phyloP scores from a whole-genome alignment of 2,113 vertebrate genomes.

The Spilogale gracilis region DNA sequence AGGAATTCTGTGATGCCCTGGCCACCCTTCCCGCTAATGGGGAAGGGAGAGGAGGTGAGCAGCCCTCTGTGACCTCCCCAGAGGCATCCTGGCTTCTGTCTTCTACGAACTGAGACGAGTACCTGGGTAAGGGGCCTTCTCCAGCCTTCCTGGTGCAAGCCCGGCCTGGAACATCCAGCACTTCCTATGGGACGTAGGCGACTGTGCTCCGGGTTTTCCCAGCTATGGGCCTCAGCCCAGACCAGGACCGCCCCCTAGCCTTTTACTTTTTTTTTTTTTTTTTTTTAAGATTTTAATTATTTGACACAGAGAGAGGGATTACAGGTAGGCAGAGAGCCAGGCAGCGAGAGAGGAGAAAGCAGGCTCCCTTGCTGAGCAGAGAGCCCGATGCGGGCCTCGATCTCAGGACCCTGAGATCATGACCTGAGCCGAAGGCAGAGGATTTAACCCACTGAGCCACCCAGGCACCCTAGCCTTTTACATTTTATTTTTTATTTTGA shows the following conservation, averaged over 20 bases:
- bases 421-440: no score
- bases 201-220: not conserved
- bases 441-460: no score
- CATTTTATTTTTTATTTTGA: not conserved
- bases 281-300: not conserved
- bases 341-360: no score
- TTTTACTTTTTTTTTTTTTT: not conserved
- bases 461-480: not conserved
- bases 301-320: no score
- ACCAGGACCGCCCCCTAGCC: not conserved
- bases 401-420: no score
- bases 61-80: no score
- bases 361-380: no score
- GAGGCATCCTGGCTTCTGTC: not conserved
- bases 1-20: not conserved
- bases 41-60: no score
- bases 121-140: not conserved
- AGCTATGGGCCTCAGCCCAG: not conserved
- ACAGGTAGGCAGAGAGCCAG: no score
- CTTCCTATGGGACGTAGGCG: not conserved
- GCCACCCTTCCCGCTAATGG: not conserved
- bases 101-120: not conserved
- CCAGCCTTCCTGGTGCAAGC: not conserved
- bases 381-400: no score
- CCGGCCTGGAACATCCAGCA: not conserved